These are phyloP conservation scores for Drosophila testacea DNA, from an alignment of 2,888 invertebrate genomes.

Conservation along the genomic window DNA sequence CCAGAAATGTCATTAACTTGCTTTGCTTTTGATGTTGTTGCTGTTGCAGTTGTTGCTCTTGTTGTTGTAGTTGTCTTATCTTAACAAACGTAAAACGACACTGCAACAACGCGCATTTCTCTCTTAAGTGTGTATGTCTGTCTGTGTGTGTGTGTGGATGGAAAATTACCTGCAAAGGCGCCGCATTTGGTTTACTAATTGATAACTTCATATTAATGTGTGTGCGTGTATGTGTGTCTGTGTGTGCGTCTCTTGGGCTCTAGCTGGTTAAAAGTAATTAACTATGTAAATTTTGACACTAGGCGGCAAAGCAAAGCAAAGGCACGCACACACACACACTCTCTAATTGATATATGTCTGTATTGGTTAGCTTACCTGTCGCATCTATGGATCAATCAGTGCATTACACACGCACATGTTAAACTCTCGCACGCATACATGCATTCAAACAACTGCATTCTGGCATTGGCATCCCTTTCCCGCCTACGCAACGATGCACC, in stretches of 20 bases:
- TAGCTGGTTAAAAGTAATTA: slow-evolving; percentile 54
- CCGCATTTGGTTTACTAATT: slow-evolving; percentile 62
- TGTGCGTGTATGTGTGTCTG: neutral
- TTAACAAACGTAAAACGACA: slow-evolving; percentile 61
- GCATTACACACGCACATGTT: slow-evolving; percentile 44
- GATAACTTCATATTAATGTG: slow-evolving; percentile 56
- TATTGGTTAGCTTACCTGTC: slow-evolving; percentile 63
- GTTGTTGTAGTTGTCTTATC: slow-evolving; percentile 57
- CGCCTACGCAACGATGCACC: slow-evolving; percentile 58
- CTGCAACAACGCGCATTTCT: slow-evolving; percentile 42
- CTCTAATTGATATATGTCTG: slow-evolving; percentile 6
- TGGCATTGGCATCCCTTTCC: slow-evolving; percentile 8
- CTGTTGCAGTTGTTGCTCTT: neutral
- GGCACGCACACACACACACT: slow-evolving; percentile 14
- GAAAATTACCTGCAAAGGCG: slow-evolving; percentile 71
- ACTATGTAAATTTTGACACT: slow-evolving; percentile 67
- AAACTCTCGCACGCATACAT: slow-evolving; percentile 5
- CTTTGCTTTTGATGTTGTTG: slow-evolving; percentile 53
- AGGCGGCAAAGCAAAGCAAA: slow-evolving; percentile 32
- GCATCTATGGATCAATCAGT: slow-evolving; percentile 61
- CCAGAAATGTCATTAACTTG: slow-evolving; percentile 72
- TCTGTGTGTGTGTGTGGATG: slow-evolving; percentile 17
- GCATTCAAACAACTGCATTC: slow-evolving; percentile 9
- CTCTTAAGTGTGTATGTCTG: slow-evolving; percentile 9
- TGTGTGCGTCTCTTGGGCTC: slow-evolving; percentile 20